Conservation (phyloP, 2,113 vertebrate species). For the Penelope pileata region DNA sequence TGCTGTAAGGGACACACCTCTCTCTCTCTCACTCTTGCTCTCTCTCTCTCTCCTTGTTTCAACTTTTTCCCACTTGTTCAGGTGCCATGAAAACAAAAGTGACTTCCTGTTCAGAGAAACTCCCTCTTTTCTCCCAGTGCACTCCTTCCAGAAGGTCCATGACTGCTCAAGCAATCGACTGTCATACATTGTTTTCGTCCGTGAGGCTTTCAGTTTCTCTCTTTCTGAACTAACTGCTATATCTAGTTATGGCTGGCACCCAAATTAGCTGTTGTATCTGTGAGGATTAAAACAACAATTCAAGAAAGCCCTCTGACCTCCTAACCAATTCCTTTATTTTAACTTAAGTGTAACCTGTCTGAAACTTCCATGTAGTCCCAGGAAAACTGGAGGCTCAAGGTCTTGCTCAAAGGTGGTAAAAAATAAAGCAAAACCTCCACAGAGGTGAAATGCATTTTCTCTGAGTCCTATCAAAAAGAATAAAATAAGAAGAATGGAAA, state of each 20-base stretch:
- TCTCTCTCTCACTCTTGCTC: fast-evolving
- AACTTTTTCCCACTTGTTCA: neutral
- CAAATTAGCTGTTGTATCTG: neutral
- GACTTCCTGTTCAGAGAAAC: neutral
- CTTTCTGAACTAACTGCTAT: neutral
- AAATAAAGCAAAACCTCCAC: neutral
- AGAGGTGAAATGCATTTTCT: neutral
- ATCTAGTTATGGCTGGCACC: neutral
- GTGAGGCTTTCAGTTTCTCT: fast-evolving
- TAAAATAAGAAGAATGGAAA: neutral
- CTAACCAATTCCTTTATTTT: neutral
- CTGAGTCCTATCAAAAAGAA: neutral
- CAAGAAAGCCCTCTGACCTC: neutral
- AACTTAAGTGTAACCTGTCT: neutral
- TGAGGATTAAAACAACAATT: neutral
- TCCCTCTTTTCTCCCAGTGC: neutral
- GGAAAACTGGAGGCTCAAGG: neutral
- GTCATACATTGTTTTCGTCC: neutral
- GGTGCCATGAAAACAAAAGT: neutral
- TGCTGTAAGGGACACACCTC: neutral
- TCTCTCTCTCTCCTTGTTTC: neutral
- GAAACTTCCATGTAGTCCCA: neutral
- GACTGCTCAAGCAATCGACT: neutral
- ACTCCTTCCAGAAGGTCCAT: neutral
- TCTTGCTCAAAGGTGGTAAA: neutral